These are phyloP conservation scores for Rhorus exstirpatorius DNA, from an alignment of 2,888 invertebrate species.

Conservation along the genomic window DNA sequence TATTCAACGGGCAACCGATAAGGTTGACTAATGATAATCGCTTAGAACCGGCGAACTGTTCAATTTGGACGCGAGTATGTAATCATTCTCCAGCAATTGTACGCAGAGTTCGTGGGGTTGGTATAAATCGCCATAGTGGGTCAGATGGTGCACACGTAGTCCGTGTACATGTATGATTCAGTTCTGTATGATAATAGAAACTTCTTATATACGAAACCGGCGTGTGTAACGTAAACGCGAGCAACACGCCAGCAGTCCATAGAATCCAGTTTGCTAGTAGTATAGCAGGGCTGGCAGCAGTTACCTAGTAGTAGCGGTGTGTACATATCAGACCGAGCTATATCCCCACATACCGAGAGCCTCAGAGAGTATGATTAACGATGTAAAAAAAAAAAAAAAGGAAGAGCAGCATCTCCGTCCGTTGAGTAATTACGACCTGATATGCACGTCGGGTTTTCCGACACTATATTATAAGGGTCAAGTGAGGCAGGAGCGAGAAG, in stretches of 20 bases:
- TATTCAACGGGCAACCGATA: no score
- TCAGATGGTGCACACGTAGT: slow-evolving; percentile 23
- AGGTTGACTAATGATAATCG: no score
- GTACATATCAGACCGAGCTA: slow-evolving; percentile 60
- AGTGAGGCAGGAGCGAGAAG: slow-evolving; percentile 32
- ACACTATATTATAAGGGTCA: slow-evolving; percentile 41
- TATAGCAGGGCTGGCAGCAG: no score
- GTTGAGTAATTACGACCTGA: slow-evolving; percentile 64
- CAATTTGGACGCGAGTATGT: no score
- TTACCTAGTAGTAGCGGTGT: slow-evolving; percentile 59
- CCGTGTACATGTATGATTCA: neutral
- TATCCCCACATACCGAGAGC: slow-evolving; percentile 25
- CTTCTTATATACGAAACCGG: slow-evolving; percentile 6
- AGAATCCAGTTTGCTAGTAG: slow-evolving; percentile 56
- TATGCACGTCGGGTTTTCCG: slow-evolving; percentile 49
- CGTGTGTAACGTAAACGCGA: slow-evolving; percentile 20
- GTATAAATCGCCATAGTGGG: slow-evolving; percentile 36
- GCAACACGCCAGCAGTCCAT: slow-evolving; percentile 31
- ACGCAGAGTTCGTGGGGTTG: neutral
- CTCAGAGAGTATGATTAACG: slow-evolving; percentile 63
- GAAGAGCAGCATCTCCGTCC: slow-evolving; percentile 10
- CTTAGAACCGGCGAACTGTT: no score
- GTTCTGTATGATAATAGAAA: neutral
- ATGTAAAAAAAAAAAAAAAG: slow-evolving; percentile 49
- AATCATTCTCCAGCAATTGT: no score